phyloP scores from a whole-genome alignment of 2,888 invertebrate species.

The Axea sp. region DNA sequence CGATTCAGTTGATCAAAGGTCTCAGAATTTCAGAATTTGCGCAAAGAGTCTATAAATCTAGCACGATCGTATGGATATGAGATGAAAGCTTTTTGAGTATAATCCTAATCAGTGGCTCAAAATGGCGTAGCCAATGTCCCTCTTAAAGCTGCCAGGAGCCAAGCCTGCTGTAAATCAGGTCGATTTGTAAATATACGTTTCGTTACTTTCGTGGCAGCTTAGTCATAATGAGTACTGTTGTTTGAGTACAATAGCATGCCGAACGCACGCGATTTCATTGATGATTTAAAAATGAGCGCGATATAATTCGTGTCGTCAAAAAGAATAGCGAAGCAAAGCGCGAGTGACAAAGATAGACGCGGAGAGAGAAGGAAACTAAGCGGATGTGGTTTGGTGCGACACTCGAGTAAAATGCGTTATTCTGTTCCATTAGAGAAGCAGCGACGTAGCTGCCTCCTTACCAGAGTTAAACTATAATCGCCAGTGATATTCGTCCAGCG shows the following conservation, averaged over 20 bases:
- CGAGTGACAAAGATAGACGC: not conserved
- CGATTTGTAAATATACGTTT: slow-evolving; percentile 55
- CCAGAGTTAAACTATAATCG: slow-evolving; percentile 56
- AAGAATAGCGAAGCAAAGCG: slow-evolving; percentile 12
- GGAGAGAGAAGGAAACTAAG: not conserved
- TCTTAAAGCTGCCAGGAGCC: slow-evolving; percentile 51
- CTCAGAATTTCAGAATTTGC: slow-evolving; percentile 28
- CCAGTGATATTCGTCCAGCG: slow-evolving; percentile 65
- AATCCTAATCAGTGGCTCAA: slow-evolving; percentile 47
- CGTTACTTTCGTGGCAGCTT: slow-evolving; percentile 42
- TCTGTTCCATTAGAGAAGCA: slow-evolving; percentile 45
- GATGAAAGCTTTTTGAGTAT: slow-evolving; percentile 34
- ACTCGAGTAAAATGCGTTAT: slow-evolving; percentile 45
- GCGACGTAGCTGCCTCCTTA: slow-evolving; percentile 43
- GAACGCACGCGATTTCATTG: slow-evolving; percentile 44
- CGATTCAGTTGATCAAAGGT: slow-evolving; percentile 21
- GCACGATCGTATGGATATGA: slow-evolving; percentile 51
- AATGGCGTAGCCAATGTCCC: slow-evolving; percentile 48
- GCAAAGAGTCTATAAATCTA: slow-evolving; percentile 36
- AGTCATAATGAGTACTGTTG: slow-evolving; percentile 40
- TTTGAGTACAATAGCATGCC: slow-evolving; percentile 38
- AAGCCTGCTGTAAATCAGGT: slow-evolving; percentile 51
- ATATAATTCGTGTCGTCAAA: slow-evolving; percentile 20
- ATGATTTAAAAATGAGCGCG: slow-evolving; percentile 44
- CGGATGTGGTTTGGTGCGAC: slow-evolving; percentile 33